Base-by-base conservation (phyloP, 2,888 invertebrate genomes). In the Notodonta ziczac region DNA sequence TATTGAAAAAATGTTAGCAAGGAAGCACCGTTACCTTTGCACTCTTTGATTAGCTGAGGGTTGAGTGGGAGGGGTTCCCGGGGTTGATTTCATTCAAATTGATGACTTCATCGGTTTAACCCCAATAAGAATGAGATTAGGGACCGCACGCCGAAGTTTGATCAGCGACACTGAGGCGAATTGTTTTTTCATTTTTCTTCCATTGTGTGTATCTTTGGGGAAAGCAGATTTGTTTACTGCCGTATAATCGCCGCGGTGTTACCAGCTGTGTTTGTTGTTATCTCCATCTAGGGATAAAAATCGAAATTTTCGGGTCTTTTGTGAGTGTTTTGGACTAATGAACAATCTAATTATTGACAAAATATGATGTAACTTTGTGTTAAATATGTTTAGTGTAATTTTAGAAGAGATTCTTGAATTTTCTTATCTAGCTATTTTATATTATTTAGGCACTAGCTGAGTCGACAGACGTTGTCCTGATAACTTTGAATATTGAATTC, bases 21-120 rank as follows among this genome's bases (percentile, higher is more conserved):
- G 76, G 76, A 77, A 77, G 67, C 72, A 72, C 69, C 69, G 66
- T 82, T 80, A 83, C 83, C 83, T 83, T 70, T 75, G 77, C 77
- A 80, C 82, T 85, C 80, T 85, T 82, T 88, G 85, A 89, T 90
- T 89, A 87, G 83, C 81, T 68, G 57, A 81, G 83, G 81, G 84
- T 72, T 75, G 76, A 72, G 63, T 67, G 73, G 70, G 69, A 73
- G 76, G 72, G 73, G 60, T 80, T 81, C 78, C 79, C 69, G 70
- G 77, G 81, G 81, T 78, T 78, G 82, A 84, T 87, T 86, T 83
- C 83, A 87, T 88, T 88, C 82, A 85, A 89, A 90, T 88, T 87
- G 89, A 89, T 85, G 87, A 85, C 89, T 89, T 87, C 87, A 90
- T 89, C 81, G 86, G 85, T 85, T 88, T 89, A 87, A 86, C 90